Base-by-base conservation (phyloP, 2,797 vertebrate species). In the Picus viridis region DNA sequence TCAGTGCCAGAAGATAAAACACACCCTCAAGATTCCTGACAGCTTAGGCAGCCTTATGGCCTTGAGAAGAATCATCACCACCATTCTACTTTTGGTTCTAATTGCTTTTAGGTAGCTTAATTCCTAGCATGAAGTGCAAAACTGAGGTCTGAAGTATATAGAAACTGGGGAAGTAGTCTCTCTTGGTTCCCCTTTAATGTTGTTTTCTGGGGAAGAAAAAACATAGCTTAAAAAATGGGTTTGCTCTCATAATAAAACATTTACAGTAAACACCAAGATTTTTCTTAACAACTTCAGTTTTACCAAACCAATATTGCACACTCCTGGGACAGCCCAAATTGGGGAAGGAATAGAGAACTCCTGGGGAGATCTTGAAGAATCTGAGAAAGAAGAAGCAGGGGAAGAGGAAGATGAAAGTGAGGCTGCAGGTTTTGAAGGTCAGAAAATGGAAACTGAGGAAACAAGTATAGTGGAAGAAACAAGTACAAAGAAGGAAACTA, bases 311-410 rank as follows among this genome's bases (percentile, higher is more conserved):
- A 92, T 99, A 83, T 84, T 99, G 39, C 98, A 98, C 24, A 98
- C 97, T 59, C 97, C 98, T 13, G 99, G 99, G 47, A 98, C 99
- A 11, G 99, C 98, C 41, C 99, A 99, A 88, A 98, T 99, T 43
- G 99, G 99, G 32, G 98, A 98, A 74, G 98, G 98, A 27, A 56
- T 98, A 83, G 97, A 98, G 89, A 99, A 98, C 94, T 95, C 98
- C 16, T 99, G 99, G 99, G 99, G 98, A 49, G 96, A 99, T 4
- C 98, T 98, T 9, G 98, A 98, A 26, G 98, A 98, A 6, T 98
- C 98, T 0, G 98, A 98, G 29, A 97, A 92, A 10, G 98, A 98
- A 36, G 98, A 98, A 1, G 65, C 26, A 43, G 94, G 0, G 0
- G 98, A 97, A 34, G 97, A 98, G 7, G 97, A 97, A 69, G 91